phyloP scores from a whole-genome alignment of 1,140 invertebrate genomes.

The Penaeus japonicus region DNA sequence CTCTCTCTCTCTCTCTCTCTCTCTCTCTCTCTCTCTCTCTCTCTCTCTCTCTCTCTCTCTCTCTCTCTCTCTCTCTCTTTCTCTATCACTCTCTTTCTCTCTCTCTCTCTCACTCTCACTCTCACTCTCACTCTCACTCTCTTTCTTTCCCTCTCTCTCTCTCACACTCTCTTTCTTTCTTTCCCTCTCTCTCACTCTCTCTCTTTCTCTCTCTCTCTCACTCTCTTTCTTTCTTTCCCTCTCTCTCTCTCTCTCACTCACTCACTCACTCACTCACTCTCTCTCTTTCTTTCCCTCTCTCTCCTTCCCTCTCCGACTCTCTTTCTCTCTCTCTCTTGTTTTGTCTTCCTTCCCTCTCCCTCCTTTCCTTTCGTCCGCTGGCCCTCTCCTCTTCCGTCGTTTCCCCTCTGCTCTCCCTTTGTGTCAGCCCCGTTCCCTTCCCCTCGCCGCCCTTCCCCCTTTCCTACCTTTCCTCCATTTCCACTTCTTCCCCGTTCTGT shows the following conservation, averaged over 20 bases:
- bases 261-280: slow-evolving; percentile 24
- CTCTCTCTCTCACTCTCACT: neutral
- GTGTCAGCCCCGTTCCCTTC: neutral
- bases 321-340: neutral
- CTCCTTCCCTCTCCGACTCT: neutral
- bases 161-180: neutral
- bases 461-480: no score
- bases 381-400: no score
- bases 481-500: no score
- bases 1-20: neutral
- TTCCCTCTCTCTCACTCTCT: neutral
- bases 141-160: neutral
- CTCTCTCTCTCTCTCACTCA: neutral
- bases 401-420: no score
- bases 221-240: neutral
- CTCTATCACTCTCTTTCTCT: neutral
- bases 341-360: neutral
- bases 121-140: neutral
- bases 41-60: neutral
- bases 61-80: neutral
- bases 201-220: neutral
- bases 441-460: neutral
- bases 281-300: slow-evolving; percentile 1
- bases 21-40: neutral
- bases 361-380: neutral